Evolutionary conservation across 2,888 invertebrate genomes (phyloP).

Genomic region (Cantharis rufa): DNA sequence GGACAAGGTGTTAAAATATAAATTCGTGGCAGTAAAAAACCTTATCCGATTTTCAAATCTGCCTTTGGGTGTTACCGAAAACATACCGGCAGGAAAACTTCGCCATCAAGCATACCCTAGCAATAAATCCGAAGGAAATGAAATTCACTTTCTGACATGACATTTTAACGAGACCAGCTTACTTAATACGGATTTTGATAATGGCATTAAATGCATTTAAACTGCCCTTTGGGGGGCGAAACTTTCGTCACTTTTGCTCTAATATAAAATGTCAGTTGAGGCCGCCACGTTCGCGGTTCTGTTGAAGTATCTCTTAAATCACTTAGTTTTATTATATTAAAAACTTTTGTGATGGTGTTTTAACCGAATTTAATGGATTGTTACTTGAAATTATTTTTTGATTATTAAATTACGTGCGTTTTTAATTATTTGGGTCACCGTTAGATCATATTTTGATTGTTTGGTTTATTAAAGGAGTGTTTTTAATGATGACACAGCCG

Average conservation of each 20-base stretch:
- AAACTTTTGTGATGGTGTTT: neutral
- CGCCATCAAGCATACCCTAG: neutral
- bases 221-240: constrained; percentile 14
- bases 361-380: neutral
- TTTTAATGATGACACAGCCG: neutral
- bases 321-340: constrained; percentile 2
- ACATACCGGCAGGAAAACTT: neutral
- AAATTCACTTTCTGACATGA: constrained; percentile 24
- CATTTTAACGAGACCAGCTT: constrained; percentile 18
- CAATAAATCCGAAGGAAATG: constrained; percentile 10
- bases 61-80: neutral
- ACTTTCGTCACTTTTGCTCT: constrained; percentile 8
- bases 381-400: neutral
- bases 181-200: constrained; percentile 23
- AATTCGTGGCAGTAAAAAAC: neutral
- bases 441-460: neutral
- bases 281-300: constrained; percentile 14
- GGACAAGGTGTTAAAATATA: neutral
- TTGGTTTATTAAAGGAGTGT: neutral
- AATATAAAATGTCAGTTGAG: constrained; percentile 10
- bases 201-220: constrained; percentile 26
- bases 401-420: neutral
- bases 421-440: neutral
- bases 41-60: neutral
- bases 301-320: constrained; percentile 12